Percentiles rank a stretch among this genome's conserved stretches.
Evolutionary conservation across 2,888 invertebrate species (phyloP).

Genomic region (Automeris io): DNA sequence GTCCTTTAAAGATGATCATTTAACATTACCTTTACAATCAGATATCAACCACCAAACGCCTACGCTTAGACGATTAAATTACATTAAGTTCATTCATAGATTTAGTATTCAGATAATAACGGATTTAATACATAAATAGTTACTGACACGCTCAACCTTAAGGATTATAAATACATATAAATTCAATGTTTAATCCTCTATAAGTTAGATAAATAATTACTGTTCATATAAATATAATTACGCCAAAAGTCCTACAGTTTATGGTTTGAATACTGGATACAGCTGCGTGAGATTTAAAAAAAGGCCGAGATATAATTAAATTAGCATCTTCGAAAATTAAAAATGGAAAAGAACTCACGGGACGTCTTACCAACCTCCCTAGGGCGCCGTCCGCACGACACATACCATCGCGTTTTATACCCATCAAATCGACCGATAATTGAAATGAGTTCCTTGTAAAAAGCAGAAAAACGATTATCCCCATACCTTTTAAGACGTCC

Average conservation of each 20-base stretch:
- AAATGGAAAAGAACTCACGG: conserved; percentile 48
- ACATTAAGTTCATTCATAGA: conserved; percentile 14
- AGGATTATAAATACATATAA: neutral
- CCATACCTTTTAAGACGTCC: conserved; percentile 74
- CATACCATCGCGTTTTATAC: conserved; percentile 68
- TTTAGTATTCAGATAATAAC: conserved; percentile 17
- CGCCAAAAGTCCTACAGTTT: conserved; percentile 11
- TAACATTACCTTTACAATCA: conserved; percentile 3
- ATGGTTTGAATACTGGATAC: conserved; percentile 56
- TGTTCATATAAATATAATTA: conserved; percentile 26
- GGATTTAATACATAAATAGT: conserved; percentile 12
- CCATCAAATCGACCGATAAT: conserved; percentile 74
- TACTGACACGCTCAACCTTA: conserved; percentile 4
- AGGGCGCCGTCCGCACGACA: conserved; percentile 68
- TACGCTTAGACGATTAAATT: conserved; percentile 8
- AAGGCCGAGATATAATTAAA: conserved; percentile 63
- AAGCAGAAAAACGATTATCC: conserved; percentile 76
- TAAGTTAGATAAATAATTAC: conserved; percentile 44
- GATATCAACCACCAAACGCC: neutral
- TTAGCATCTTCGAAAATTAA: conserved; percentile 67
- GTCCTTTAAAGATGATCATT: conserved; percentile 3
- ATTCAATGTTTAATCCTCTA: neutral
- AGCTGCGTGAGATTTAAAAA: conserved; percentile 49
- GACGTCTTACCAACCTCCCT: conserved; percentile 55
- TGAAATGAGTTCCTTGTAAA: conserved; percentile 77